Percentiles rank a stretch among this genome's conserved stretches.
phyloP scores from a whole-genome alignment of 2,113 vertebrate genomes.

The Pontoporia blainvillei region DNA sequence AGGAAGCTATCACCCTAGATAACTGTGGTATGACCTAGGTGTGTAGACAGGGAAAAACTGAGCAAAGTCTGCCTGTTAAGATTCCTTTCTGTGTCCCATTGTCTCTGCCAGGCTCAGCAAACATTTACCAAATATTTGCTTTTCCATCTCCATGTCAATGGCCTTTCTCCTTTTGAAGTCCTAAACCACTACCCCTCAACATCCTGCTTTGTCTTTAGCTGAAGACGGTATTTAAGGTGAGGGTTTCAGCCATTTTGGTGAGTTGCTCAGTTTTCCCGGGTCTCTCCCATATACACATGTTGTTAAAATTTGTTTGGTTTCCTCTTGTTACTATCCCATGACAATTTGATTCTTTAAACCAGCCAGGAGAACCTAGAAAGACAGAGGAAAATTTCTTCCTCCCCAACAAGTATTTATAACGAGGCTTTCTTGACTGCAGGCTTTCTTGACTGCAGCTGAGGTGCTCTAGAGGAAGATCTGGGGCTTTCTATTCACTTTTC shows the following conservation, averaged over 20 bases:
- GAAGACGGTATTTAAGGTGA: neutral
- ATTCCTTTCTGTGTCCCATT: neutral
- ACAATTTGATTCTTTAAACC: neutral
- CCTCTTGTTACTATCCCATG: neutral
- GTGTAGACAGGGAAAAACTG: neutral
- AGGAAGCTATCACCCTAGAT: neutral
- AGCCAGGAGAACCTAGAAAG: neutral
- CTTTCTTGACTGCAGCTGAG: neutral
- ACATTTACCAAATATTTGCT: neutral
- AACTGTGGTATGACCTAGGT: neutral
- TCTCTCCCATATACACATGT: neutral
- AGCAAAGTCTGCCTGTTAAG: neutral
- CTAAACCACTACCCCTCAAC: neutral
- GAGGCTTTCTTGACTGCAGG: neutral
- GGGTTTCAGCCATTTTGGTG: neutral
- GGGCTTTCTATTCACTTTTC: neutral
- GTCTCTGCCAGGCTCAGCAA: neutral
- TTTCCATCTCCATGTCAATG: neutral
- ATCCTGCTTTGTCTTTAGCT: neutral
- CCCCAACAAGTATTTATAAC: neutral
- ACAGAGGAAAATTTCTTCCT: neutral
- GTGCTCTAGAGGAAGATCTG: neutral
- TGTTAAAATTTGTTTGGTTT: neutral
- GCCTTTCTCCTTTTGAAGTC: neutral
- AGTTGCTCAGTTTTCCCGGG: neutral